Conservation (phyloP, 2,113 vertebrate species). For the Osmerus eperlanus region DNA sequence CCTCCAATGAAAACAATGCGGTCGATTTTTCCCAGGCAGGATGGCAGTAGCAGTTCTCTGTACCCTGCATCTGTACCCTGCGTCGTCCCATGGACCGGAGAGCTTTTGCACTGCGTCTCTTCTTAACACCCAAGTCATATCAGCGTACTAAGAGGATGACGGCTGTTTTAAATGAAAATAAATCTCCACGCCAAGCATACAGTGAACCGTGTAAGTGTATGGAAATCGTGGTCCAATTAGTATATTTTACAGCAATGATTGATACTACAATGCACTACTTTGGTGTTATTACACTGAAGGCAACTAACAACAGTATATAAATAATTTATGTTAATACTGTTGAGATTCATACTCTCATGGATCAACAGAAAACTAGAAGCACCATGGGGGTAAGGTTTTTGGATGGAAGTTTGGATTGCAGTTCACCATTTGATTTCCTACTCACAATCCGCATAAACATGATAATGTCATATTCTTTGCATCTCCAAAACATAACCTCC, state of each 20-base stretch:
- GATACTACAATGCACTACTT: slow-evolving; percentile 61
- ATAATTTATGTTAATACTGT: neutral
- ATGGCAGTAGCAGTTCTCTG: slow-evolving; percentile 16
- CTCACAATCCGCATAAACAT: neutral
- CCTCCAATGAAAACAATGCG: slow-evolving; percentile 44
- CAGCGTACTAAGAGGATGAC: slow-evolving; percentile 43
- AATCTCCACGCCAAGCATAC: slow-evolving; percentile 59
- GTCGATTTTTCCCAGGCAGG: slow-evolving; percentile 38
- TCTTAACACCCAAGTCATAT: slow-evolving; percentile 30
- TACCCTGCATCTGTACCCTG: slow-evolving; percentile 28
- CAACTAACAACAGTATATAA: neutral
- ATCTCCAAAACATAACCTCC: no score
- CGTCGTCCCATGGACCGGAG: slow-evolving; percentile 22
- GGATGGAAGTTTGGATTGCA: no score
- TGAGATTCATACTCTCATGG: neutral
- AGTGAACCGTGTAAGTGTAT: slow-evolving; percentile 22
- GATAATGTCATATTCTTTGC: neutral
- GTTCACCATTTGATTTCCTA: no score
- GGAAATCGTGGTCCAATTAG: slow-evolving; percentile 10
- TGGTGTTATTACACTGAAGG: slow-evolving; percentile 56
- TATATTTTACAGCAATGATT: slow-evolving; percentile 39
- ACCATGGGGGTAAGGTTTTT: no score
- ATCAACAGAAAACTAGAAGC: no score
- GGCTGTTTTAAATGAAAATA: slow-evolving; percentile 26
- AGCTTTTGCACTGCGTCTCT: slow-evolving; percentile 38